A percentile compares a stretch with the other conserved stretches of the same genome.
Evolutionary conservation across 2,888 invertebrate species (phyloP).

Genomic region (Agelastica alni): DNA sequence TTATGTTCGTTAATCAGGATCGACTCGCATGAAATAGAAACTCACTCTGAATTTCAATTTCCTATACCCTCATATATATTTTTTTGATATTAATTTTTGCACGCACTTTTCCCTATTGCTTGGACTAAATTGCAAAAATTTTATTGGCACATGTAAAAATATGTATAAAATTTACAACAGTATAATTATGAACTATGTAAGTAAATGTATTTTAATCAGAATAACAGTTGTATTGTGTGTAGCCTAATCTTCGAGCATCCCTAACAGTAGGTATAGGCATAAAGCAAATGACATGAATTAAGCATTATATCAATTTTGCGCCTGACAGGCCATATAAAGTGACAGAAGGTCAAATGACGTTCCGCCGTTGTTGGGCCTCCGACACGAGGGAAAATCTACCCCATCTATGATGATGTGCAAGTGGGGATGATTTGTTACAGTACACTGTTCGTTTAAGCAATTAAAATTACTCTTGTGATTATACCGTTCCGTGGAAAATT

Average conservation of each 20-base stretch:
- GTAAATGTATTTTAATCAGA: too few species aligned
- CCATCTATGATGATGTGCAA: constrained; percentile 33
- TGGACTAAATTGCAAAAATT: too few species aligned
- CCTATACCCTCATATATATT: too few species aligned
- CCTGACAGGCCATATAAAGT: constrained; percentile 55
- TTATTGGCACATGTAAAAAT: too few species aligned
- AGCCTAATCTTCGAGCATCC: constrained; percentile 6
- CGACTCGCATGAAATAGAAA: too few species aligned
- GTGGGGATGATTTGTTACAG: constrained; percentile 38
- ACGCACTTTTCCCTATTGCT: too few species aligned
- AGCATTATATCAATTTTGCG: constrained; percentile 58
- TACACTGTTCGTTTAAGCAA: constrained; percentile 27
- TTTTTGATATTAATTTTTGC: too few species aligned
- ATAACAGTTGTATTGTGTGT: too few species aligned
- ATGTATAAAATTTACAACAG: too few species aligned
- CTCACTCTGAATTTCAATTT: too few species aligned
- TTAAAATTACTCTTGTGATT: constrained; percentile 30
- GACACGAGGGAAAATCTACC: constrained; percentile 30
- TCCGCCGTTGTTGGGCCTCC: constrained; percentile 34
- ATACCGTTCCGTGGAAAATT: constrained; percentile 14
- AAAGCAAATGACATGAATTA: constrained; percentile 54
- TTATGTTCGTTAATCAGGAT: too few species aligned
- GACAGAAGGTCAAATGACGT: constrained; percentile 57
- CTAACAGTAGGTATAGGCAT: constrained; percentile 33
- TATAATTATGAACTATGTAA: too few species aligned